Evolutionary conservation across 2,888 invertebrate genomes (phyloP), one percentile per base, ranked within the genome.

Genomic region (Ctena decussata): DNA sequence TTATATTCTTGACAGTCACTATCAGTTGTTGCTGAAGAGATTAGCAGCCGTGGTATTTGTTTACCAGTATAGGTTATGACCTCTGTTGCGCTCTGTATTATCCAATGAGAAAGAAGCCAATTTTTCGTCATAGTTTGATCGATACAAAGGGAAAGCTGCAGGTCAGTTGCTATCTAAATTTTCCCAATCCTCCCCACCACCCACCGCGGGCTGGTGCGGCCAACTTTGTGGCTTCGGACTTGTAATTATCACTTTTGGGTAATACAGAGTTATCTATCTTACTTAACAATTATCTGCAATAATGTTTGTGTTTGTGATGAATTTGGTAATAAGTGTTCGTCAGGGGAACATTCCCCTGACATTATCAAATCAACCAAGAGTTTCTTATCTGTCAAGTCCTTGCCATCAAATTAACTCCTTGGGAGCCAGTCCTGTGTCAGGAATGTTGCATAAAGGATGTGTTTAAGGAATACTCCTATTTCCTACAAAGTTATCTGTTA

Each of bases 201-300:
- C 57, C 57, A 8, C 57, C 57, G 57, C 57, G 57, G 57, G 57
- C 24, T 57, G 57, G 57, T 57, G 57, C 57, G 57, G 57, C 57
- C 57, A 57, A 57, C 57, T 57, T 57, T 24, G 27, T 57, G 57
- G 57, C 27, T 57, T 57, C 57, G 27, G 57, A 57, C 57, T 57
- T 57, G 57, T 57, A 27, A 57, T 57, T 57, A 24, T 57, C 27
- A 57, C 57, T 57, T 57, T 57, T 57, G 57, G 27, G 57, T 57
- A 27, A 57, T 57, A 49, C 49, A 49, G 49, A 49, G 49, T 49
- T 49, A 49, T 49, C 49, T 49, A 8, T 49, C 49, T 49, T 49
- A 49, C 49, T 49, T 49, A 15, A 49, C 49, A 49, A 15, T 8
- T 49, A 49, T 49, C 49, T 49, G 3, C 8, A 5, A 49, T 21